Base-by-base conservation (phyloP, 2,797 vertebrate genomes). In the Discoglossus pictus region DNA sequence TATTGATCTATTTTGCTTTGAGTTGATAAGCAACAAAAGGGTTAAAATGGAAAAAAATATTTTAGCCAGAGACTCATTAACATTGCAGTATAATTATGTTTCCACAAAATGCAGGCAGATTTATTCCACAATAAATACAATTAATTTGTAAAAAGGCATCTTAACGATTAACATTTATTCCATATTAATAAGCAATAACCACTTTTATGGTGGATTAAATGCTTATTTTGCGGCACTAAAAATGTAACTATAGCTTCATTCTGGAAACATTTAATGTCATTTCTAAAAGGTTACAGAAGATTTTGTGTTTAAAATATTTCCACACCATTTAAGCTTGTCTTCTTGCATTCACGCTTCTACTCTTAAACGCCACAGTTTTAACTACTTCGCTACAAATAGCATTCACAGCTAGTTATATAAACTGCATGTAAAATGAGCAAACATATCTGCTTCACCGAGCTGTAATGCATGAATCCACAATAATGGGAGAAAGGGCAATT, bases 131-230 rank as follows among this genome's bases (percentile, higher is more conserved):
- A 11, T 52, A 74, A 71, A 65, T 34, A 58, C 55, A 58, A 44
- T 40, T 58, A 10, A 35, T 74, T 78, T 58, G 24, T 74, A 75
- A 61, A n/a, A 69, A 63, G 65, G 74, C 52, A 61, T 4, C 51
- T 74, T 69, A 69, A 68, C 66, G 68, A 61, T 76, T 77, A 77
- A 54, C 66, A 60, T 65, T 73, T 78, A 66, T 80, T 79, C 61
- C 68, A 75, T 71, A 71, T 71, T 71, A 71, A 71, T 71, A 71
- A 71, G 68, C 68, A 71, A 71, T 71, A 64, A 52, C 68, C 38
- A 51, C 36, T 71, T 70, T 71, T 71, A 71, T 71, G 68, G 68
- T 59, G 46, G 39, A 65, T 65, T 71, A 71, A 71, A 65, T 64
- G 53, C 68, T 71, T 71, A 65, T 71, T 71, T 71, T 64, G 68